Evolutionary conservation across 2,888 invertebrate genomes (phyloP).

Genomic region (Agrilus biguttatus): DNA sequence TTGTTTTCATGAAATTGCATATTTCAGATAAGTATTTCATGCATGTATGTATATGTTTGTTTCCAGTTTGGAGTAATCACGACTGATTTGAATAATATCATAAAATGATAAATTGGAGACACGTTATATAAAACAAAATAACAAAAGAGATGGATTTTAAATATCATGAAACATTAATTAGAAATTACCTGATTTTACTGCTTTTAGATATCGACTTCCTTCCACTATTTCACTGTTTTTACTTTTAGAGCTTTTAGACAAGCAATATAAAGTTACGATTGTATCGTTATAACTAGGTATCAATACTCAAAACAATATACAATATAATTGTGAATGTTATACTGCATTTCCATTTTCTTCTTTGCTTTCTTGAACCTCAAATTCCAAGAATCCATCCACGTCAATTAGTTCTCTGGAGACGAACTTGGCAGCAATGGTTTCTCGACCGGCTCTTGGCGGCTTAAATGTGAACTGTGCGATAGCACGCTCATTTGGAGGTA

Average conservation of each 20-base stretch:
- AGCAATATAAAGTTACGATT: not conserved
- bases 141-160: too few relatives aligned
- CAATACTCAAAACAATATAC: not conserved
- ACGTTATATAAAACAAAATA: too few relatives aligned
- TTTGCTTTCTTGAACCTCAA: slow-evolving; percentile 42
- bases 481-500: slow-evolving; percentile 53
- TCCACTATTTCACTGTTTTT: not conserved
- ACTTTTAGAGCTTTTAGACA: not conserved
- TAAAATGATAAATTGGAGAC: too few relatives aligned
- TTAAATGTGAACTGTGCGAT: slow-evolving; percentile 60
- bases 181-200: too few relatives aligned
- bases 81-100: too few relatives aligned
- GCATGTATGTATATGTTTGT: too few relatives aligned
- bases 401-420: slow-evolving; percentile 76
- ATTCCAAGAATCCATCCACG: slow-evolving; percentile 75
- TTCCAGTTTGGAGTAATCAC: too few relatives aligned
- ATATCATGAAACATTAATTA: too few relatives aligned
- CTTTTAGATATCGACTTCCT: too few relatives aligned
- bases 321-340: slow-evolving; percentile 3
- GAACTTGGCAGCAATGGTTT: slow-evolving; percentile 77
- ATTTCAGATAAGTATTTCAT: too few relatives aligned
- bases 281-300: not conserved
- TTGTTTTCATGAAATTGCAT: not conserved
- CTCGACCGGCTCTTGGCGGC: slow-evolving; percentile 64
- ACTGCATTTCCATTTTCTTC: slow-evolving; percentile 28